Evolutionary conservation across 2,113 vertebrate genomes (phyloP).

Genomic region (Progne subis): DNA sequence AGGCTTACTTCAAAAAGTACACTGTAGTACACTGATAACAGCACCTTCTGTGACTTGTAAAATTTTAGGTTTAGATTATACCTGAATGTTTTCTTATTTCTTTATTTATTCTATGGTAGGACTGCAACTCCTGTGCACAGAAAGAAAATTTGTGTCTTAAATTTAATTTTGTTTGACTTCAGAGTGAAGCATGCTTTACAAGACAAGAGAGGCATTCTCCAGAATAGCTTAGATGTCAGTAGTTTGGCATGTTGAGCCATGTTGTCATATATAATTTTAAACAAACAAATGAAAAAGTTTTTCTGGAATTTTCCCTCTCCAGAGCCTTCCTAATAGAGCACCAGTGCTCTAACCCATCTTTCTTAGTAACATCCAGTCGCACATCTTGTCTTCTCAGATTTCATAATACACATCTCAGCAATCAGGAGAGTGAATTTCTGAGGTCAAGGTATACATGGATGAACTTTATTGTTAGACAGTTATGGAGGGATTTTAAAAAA

Average conservation of each 20-base stretch:
- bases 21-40: background rate
- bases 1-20: background rate
- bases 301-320: background rate
- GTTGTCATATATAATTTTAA: background rate
- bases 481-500: background rate
- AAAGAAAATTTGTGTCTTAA: background rate
- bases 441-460: background rate
- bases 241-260: background rate
- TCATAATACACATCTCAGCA: background rate
- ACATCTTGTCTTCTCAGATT: background rate
- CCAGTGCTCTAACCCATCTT: background rate
- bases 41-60: background rate
- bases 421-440: background rate
- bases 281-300: background rate
- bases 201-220: background rate
- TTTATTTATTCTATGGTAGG: background rate
- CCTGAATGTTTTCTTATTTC: background rate
- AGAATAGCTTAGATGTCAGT: background rate
- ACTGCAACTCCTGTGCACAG: background rate
- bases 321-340: background rate
- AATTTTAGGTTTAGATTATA: background rate
- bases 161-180: background rate
- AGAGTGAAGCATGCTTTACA: background rate
- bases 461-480: background rate
- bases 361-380: background rate